Evolutionary conservation across 2,113 vertebrate genomes (phyloP).

Genomic region (Rhabdornis inornatus): DNA sequence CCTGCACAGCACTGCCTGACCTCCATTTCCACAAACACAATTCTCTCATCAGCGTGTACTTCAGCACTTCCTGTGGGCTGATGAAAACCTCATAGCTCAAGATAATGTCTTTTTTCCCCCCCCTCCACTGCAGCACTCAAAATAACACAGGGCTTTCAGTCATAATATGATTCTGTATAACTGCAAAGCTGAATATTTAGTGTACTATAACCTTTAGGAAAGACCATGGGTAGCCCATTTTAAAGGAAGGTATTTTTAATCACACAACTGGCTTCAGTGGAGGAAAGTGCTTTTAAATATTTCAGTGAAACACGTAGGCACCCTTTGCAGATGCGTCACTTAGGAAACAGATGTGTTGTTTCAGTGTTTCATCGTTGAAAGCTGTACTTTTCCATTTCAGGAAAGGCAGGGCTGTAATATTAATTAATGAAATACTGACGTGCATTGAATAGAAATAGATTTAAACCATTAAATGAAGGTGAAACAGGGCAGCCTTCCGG

Average conservation of each 20-base stretch:
- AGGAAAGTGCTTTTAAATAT: background rate
- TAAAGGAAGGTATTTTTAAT: background rate
- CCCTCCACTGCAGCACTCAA: background rate
- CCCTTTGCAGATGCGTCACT: background rate
- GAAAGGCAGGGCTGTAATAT: background rate
- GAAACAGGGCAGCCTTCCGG: background rate
- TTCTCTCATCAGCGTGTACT: constrained; percentile 1
- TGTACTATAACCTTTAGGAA: background rate
- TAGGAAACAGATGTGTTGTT: constrained; percentile 24
- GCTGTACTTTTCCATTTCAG: constrained; percentile 24
- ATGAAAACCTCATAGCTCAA: background rate
- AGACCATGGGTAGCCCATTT: background rate
- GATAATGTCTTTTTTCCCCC: background rate
- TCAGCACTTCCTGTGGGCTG: constrained; percentile 62
- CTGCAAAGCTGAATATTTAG: background rate
- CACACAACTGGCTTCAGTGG: background rate
- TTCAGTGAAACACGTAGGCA: background rate
- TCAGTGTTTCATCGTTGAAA: background rate
- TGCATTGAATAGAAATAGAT: background rate
- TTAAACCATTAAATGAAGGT: background rate
- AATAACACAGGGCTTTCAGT: background rate
- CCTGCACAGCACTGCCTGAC: constrained; percentile 10
- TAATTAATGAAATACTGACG: background rate
- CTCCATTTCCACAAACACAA: constrained; percentile 13
- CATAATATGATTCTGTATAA: background rate